Percentiles rank a stretch among this genome's conserved stretches.
Conservation (phyloP, 2,113 vertebrate genomes). For the Mus pahari region DNA sequence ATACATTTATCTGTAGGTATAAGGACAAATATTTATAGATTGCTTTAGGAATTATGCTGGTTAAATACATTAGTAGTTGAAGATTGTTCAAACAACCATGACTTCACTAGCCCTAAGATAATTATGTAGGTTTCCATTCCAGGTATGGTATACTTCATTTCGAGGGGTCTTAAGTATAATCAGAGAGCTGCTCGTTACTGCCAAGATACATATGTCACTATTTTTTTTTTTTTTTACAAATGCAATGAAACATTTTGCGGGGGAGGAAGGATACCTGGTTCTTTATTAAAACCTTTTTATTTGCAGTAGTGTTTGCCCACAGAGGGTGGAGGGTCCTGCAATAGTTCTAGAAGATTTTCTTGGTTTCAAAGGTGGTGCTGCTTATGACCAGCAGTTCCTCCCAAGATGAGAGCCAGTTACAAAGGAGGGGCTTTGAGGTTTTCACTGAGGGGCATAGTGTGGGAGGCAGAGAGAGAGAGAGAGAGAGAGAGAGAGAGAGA, state of each 20-base stretch:
- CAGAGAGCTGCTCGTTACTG: not conserved
- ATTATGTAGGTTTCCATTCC: not conserved
- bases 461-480: not conserved
- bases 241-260: not conserved
- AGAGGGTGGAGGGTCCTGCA: not conserved
- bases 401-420: not conserved
- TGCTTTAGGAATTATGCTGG: not conserved
- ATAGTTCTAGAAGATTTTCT: constrained; percentile 14
- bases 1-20: not conserved
- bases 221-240: not conserved
- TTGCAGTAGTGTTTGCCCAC: not conserved
- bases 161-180: not conserved
- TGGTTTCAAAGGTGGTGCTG: constrained; percentile 2
- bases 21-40: not conserved
- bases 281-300: constrained; percentile 72
- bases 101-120: not conserved
- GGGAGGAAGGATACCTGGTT: constrained; percentile 19
- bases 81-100: not conserved
- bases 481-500: not conserved
- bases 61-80: not conserved
- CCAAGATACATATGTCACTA: not conserved
- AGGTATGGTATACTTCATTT: not conserved
- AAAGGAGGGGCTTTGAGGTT: not conserved
- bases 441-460: not conserved
- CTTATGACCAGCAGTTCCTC: not conserved